Percentiles rank a stretch among this genome's conserved stretches.
Conservation (phyloP, 1,140 invertebrate species). For the Dinothrombium tinctorium region DNA sequence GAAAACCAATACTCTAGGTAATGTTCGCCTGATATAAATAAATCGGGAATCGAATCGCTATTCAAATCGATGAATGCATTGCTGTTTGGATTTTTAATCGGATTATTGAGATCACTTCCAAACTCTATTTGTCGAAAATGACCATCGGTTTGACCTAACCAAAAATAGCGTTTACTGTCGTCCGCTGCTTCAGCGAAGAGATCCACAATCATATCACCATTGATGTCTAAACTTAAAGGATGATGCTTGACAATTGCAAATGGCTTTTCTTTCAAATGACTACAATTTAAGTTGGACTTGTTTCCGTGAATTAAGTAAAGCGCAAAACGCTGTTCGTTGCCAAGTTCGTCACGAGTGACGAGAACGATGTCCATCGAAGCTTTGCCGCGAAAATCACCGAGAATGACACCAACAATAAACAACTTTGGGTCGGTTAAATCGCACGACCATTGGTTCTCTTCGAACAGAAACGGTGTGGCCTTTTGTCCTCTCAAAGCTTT, state of each 20-base stretch:
- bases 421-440: not conserved
- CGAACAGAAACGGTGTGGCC: not conserved
- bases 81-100: constrained; percentile 43
- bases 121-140: not conserved
- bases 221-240: constrained; percentile 62
- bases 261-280: constrained; percentile 18
- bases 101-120: not conserved
- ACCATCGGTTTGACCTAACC: not conserved
- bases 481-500: constrained; percentile 40
- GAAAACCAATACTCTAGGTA: constrained; percentile 12
- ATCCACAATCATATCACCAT: constrained; percentile 83
- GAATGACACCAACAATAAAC: constrained; percentile 37
- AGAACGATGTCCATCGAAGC: constrained; percentile 74
- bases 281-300: constrained; percentile 17
- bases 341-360: constrained; percentile 23
- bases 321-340: not conserved
- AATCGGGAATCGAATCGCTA: constrained; percentile 36
- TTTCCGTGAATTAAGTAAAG: constrained; percentile 10
- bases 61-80: constrained; percentile 63
- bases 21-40: constrained; percentile 47
- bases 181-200: constrained; percentile 40
- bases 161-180: constrained; percentile 8
- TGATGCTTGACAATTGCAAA: constrained; percentile 37
- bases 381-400: constrained; percentile 84
- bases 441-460: not conserved